These are phyloP conservation scores for Zygaena filipendulae DNA, from an alignment of 2,888 invertebrate species.

Conservation along the genomic window DNA sequence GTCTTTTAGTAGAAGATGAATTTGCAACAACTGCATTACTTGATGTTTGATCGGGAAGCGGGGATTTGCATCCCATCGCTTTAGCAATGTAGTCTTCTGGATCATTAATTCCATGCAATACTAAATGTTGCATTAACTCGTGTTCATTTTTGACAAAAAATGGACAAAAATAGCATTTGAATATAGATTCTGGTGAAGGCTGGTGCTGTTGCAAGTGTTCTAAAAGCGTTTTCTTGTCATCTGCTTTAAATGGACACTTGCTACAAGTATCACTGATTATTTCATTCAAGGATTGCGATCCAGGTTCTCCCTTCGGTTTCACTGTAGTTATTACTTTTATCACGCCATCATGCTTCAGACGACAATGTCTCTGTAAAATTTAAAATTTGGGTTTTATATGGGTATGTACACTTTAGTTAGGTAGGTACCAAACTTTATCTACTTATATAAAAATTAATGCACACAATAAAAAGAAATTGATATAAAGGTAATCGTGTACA, in stretches of 20 bases:
- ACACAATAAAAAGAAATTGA: slow-evolving; percentile 2
- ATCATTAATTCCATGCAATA: slow-evolving; percentile 71
- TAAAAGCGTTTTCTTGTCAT: slow-evolving; percentile 68
- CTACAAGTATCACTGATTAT: slow-evolving; percentile 61
- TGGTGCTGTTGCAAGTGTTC: slow-evolving; percentile 78
- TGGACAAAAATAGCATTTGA: slow-evolving; percentile 84
- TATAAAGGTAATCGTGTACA: too few species aligned
- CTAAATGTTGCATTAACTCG: slow-evolving; percentile 75
- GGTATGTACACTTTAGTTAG: too few species aligned
- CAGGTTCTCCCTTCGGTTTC: slow-evolving; percentile 52
- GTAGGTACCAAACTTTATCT: too few species aligned
- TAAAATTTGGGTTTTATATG: too few species aligned
- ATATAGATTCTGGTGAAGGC: slow-evolving; percentile 73
- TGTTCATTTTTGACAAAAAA: slow-evolving; percentile 79
- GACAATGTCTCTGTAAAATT: slow-evolving; percentile 77
- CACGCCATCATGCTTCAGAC: slow-evolving; percentile 81
- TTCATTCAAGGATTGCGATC: slow-evolving; percentile 32
- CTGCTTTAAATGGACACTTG: slow-evolving; percentile 78
- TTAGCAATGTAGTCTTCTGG: slow-evolving; percentile 65
- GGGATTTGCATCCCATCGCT: slow-evolving; percentile 46
- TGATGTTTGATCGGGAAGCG: slow-evolving; percentile 26
- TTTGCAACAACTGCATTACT: slow-evolving; percentile 22
- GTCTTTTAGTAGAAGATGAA: slow-evolving; percentile 66
- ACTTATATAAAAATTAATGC: slow-evolving; percentile 7
- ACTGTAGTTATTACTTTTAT: slow-evolving; percentile 73